Conservation (phyloP, 2,113 vertebrate species). For the Hystrix cristata region DNA sequence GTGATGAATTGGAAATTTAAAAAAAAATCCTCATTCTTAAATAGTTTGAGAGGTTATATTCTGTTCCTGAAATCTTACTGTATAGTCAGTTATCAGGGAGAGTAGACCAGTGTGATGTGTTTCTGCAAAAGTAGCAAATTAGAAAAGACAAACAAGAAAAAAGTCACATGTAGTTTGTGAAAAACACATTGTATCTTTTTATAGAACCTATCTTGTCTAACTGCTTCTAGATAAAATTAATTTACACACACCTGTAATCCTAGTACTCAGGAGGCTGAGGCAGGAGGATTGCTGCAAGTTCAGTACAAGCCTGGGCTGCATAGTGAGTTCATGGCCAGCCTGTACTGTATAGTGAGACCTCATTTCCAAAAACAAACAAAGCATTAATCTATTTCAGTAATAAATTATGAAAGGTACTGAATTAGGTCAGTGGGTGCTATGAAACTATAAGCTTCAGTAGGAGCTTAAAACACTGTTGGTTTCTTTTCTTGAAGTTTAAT, state of each 20-base stretch:
- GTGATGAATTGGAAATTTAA: not conserved
- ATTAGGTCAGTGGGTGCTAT: not conserved
- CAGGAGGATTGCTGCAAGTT: not conserved
- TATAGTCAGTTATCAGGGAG: not conserved
- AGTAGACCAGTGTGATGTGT: not conserved
- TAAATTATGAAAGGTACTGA: not conserved
- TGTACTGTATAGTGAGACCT: not conserved
- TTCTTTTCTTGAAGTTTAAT: not conserved
- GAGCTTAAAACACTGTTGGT: not conserved
- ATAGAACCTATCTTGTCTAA: not conserved
- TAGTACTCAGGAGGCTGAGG: not conserved
- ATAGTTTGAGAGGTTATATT: not conserved
- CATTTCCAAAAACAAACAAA: not conserved
- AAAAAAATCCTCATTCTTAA: not conserved
- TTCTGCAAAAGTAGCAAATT: not conserved
- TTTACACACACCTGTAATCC: not conserved
- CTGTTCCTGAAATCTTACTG: not conserved
- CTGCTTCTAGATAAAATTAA: slow-evolving; percentile 1
- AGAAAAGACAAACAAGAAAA: not conserved
- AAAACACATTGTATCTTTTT: not conserved
- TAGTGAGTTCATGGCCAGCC: not conserved
- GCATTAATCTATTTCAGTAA: not conserved
- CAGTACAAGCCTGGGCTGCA: not conserved
- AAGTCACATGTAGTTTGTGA: not conserved
- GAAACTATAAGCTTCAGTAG: not conserved